phyloP scores from a whole-genome alignment of 2,797 vertebrate genomes.

The Cyclopterus lumpus region DNA sequence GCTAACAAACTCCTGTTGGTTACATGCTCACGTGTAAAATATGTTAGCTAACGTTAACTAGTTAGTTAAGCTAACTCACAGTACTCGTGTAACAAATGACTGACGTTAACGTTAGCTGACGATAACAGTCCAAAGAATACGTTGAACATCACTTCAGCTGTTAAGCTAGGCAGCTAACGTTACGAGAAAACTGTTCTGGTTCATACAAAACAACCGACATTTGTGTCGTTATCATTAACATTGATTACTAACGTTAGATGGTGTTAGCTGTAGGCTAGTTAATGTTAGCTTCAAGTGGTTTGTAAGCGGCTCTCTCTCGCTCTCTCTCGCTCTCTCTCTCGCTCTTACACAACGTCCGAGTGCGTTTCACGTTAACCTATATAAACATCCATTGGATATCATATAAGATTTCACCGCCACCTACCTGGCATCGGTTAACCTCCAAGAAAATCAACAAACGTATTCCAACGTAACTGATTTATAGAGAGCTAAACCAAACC shows the following conservation, averaged over 20 bases:
- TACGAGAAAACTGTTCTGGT: fast-evolving
- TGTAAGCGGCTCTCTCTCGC: background rate
- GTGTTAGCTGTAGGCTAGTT: slow-evolving; percentile 26
- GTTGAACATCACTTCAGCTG: fast-evolving
- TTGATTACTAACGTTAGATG: background rate
- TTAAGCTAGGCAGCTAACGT: background rate
- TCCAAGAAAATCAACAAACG: background rate
- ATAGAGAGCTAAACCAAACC: background rate
- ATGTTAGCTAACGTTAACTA: background rate
- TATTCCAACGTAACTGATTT: background rate
- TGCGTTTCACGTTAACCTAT: background rate
- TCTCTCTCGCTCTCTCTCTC: no score
- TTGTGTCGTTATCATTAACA: background rate
- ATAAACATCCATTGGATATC: background rate
- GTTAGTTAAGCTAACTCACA: no score
- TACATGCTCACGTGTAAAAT: background rate
- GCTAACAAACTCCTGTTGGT: background rate
- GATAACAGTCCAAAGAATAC: fast-evolving
- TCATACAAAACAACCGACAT: background rate
- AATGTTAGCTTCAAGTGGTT: slow-evolving; percentile 44
- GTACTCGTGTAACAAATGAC: background rate
- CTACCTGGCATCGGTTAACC: slow-evolving; percentile 49
- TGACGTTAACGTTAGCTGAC: background rate
- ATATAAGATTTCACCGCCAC: background rate
- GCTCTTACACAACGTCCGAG: background rate